Evolutionary conservation across 2,888 invertebrate species (phyloP).

Genomic region (Merodon equestris): DNA sequence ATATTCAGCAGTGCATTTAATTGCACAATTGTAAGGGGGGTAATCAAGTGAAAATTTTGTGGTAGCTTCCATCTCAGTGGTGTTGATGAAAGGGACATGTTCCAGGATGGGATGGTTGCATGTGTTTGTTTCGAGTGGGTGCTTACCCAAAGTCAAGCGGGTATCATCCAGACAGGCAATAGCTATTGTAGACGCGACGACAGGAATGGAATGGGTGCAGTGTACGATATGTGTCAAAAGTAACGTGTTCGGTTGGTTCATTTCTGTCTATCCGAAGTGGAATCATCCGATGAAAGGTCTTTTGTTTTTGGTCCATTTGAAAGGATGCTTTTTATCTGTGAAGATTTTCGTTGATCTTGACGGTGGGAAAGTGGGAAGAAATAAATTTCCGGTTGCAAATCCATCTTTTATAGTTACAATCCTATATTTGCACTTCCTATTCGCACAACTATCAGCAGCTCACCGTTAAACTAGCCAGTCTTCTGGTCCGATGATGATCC

Average conservation of each 20-base stretch:
- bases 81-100: slow-evolving; percentile 1
- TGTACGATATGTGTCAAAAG: slow-evolving; percentile 33
- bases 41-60: slow-evolving; percentile 67
- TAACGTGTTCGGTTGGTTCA: slow-evolving; percentile 1
- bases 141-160: slow-evolving; percentile 47
- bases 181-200: neutral
- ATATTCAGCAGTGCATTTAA: slow-evolving; percentile 68
- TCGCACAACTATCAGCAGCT: too few relatives aligned
- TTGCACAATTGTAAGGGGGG: slow-evolving; percentile 65
- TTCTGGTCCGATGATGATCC: slow-evolving; percentile 59
- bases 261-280: too few relatives aligned
- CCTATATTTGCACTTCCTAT: too few relatives aligned
- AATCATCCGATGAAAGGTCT: neutral
- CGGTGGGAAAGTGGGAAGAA: neutral
- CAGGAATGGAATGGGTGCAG: slow-evolving; percentile 28
- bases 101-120: slow-evolving; percentile 2
- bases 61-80: slow-evolving; percentile 47
- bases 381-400: neutral
- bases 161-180: slow-evolving; percentile 29
- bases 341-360: neutral
- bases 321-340: neutral
- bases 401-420: neutral
- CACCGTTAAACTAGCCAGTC: too few relatives aligned
- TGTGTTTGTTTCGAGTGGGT: slow-evolving; percentile 33
- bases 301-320: neutral